Conservation (phyloP, 2,797 vertebrate species). For the Crocodylus rhombifer region DNA sequence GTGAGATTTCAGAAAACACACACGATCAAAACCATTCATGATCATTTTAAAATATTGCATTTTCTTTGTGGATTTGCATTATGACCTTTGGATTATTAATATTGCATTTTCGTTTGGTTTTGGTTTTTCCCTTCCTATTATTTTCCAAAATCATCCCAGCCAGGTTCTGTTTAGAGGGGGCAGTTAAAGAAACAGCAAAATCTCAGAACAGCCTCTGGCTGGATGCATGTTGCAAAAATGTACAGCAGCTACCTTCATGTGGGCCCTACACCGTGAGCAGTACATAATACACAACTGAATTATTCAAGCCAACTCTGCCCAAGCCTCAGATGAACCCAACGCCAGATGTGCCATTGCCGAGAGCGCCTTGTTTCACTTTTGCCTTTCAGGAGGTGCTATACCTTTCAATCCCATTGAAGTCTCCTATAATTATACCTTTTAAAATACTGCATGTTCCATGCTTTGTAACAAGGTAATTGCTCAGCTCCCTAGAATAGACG, state of each 20-base stretch:
- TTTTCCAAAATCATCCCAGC: not conserved
- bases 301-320: not conserved
- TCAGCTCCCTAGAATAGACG: conserved; percentile 39
- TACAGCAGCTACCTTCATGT: not conserved
- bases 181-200: not conserved
- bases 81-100: too few relatives aligned
- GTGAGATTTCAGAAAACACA: not conserved
- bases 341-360: not conserved
- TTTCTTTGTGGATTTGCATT: not conserved
- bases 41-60: not conserved
- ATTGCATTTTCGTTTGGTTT: not conserved
- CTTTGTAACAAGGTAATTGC: conserved; percentile 31
- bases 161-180: not conserved
- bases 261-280: not conserved
- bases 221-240: not conserved
- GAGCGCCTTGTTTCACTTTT: not conserved
- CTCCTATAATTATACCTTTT: conserved; percentile 43
- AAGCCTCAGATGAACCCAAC: conserved; percentile 30
- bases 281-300: not conserved
- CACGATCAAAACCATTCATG: not conserved
- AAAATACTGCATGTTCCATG: not conserved
- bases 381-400: conserved; percentile 10
- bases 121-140: not conserved
- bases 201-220: not conserved
- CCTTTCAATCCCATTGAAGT: not conserved